These are phyloP conservation scores for Misgurnus mizolepis DNA, from an alignment of 2,113 vertebrate species.

Conservation along the genomic window DNA sequence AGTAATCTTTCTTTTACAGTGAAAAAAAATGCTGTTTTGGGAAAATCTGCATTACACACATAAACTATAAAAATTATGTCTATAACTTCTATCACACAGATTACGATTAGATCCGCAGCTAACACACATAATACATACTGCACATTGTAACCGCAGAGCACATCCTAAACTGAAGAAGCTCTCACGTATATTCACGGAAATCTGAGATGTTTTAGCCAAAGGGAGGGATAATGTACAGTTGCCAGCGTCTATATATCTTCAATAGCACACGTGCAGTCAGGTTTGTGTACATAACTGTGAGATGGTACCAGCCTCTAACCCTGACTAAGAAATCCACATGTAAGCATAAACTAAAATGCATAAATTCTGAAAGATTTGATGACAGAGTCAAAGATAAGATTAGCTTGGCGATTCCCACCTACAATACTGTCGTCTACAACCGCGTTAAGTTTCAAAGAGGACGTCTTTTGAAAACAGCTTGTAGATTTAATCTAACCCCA, in stretches of 20 bases:
- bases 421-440: neutral
- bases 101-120: neutral
- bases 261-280: neutral
- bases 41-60: neutral
- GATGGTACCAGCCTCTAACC: neutral
- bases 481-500: constrained; percentile 2
- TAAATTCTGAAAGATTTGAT: neutral
- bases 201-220: neutral
- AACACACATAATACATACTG: neutral
- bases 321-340: neutral
- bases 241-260: neutral
- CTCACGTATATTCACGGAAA: constrained; percentile 1
- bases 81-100: neutral
- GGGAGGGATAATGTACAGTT: constrained; percentile 12
- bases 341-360: neutral
- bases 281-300: neutral
- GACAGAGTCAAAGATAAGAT: neutral
- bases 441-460: neutral
- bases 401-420: neutral
- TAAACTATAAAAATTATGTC: neutral
- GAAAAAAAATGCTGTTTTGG: neutral
- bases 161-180: neutral
- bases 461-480: neutral
- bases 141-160: neutral
- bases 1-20: too few species aligned